These are phyloP conservation scores for Cottoperca gobio DNA, from an alignment of 2,797 vertebrate genomes.

Conservation along the genomic window DNA sequence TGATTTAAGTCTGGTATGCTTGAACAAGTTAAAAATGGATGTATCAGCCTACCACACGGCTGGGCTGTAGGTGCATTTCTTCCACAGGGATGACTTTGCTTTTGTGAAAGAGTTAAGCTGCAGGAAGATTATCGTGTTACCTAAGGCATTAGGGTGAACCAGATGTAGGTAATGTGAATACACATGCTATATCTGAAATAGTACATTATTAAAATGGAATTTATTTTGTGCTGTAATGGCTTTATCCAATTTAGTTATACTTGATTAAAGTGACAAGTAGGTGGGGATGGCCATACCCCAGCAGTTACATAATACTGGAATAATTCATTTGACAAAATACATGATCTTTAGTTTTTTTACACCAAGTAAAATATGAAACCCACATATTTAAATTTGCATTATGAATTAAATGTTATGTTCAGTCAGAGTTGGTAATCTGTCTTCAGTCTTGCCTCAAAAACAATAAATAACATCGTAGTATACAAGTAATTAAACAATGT, in stretches of 20 bases:
- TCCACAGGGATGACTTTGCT: conserved; percentile 40
- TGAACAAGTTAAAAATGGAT: conserved; percentile 6
- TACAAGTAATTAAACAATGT: background rate
- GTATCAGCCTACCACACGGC: background rate
- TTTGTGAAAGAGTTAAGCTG: conserved; percentile 60
- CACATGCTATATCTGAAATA: background rate
- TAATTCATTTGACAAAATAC: background rate
- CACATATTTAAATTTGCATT: background rate
- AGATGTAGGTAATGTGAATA: background rate
- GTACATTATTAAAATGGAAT: background rate
- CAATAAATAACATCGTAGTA: background rate
- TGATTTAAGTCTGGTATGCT: background rate
- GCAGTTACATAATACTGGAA: background rate
- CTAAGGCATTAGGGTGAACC: conserved; percentile 56
- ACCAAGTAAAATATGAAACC: background rate
- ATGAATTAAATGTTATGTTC: background rate
- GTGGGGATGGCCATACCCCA: background rate
- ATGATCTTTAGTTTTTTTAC: background rate
- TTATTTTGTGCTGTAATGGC: background rate
- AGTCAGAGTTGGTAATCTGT: background rate
- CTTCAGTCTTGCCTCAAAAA: background rate
- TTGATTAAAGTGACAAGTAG: background rate
- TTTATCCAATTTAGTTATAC: background rate
- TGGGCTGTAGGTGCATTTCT: conserved; percentile 6
- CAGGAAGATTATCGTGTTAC: conserved; percentile 71